Base-by-base conservation (phyloP, 2,797 vertebrate species). In the Adrianichthys oophorus region DNA sequence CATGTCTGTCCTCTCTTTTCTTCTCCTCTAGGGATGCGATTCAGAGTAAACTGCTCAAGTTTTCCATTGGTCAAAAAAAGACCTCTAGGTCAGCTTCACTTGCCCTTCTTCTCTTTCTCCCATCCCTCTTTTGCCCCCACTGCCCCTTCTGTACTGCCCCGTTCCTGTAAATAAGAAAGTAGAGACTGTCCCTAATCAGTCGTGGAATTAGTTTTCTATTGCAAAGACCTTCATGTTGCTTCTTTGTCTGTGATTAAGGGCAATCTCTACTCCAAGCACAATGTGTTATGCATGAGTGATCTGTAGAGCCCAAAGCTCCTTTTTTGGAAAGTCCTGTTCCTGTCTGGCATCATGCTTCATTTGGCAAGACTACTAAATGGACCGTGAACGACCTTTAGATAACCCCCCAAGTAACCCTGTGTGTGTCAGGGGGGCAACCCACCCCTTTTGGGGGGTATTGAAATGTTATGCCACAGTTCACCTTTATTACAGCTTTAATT, bases 11-110 rank as follows among this genome's bases (percentile, higher is more conserved):
- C 87, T 76, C 70, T 56, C 87, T 62, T 69, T 73, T 85, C 87
- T 91, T 90, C 57, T 90, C 91, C 90, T 92, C 94, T 87, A 97
- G 95, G 94, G 94, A 95, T 85, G 93, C 94, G 83, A 93, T 93
- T 92, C 95, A 97, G 90, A 96, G 92, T 94, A 98, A 96, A 97
- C 93, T 96, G 76, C 95, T 97, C 94, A 94, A 93, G 92, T 96
- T 97, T 94, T 94, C 95, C 91, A 93, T 98, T 83, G 94, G 95
- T 95, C 96, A 97, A 89, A 98, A 93, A 96, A 98, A 95, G 92
- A 92, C 91, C 85, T 98, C 97, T 95, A 98, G 97, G 97, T 98
- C 94, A 95, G 97, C 93, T 48, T 69, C 75, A 61, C 74, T 70
- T 76, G 55, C 70, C 40, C 76, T 74, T 65, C 51, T 65, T 45